Evolutionary conservation across 2,888 invertebrate genomes (phyloP), one percentile per base, ranked within the genome.

Genomic region (Trimorus sp.): DNA sequence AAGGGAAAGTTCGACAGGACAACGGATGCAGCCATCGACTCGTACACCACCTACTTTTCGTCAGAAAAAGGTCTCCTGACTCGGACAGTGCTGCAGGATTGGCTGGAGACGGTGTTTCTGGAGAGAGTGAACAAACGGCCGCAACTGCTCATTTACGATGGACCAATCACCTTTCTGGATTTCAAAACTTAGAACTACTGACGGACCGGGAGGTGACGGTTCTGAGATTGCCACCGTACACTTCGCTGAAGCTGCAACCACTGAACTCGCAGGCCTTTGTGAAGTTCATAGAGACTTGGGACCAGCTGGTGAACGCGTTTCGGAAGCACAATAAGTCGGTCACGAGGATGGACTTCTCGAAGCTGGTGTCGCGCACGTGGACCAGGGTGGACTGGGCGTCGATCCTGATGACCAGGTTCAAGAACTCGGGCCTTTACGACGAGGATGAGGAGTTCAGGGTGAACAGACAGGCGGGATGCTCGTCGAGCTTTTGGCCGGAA

Each of bases 131-230:
- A 45, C 9, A 14, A 16, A 11, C 7, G 65, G 5, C 51, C 65
- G 7, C 65, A 65, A 40, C n/a, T 65, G 51, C 9, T 65, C 8
- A 65, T 65, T 11, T 65, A 65, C 40, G 65, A 65, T 14, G 65
- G 65, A 51, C 53, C 65, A 14, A 11, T 65, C 12, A 51, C 11
- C 7, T 40, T 12, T 15, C 16, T 65, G 11, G 51, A 51, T 14
- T 51, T 65, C 2, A 53, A 40, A 9, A 40, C 9, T 2, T 65
- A 40, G 16, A 51, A 0, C 11, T 53, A 11, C 9, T 11, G n/a
- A 53, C 51, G 7, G 15, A 9, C n/a, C 14, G 7, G 11, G 40
- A 65, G 6, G 1, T 65, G 8, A 65, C 40, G 7, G 53, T 65
- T 15, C 38, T 65, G 0, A 65, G 53, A 53, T 6, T 65, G 49